Percentiles rank a stretch among this genome's conserved stretches.
Conservation (phyloP, 1,140 invertebrate genomes). For the Eufriesea mexicana region DNA sequence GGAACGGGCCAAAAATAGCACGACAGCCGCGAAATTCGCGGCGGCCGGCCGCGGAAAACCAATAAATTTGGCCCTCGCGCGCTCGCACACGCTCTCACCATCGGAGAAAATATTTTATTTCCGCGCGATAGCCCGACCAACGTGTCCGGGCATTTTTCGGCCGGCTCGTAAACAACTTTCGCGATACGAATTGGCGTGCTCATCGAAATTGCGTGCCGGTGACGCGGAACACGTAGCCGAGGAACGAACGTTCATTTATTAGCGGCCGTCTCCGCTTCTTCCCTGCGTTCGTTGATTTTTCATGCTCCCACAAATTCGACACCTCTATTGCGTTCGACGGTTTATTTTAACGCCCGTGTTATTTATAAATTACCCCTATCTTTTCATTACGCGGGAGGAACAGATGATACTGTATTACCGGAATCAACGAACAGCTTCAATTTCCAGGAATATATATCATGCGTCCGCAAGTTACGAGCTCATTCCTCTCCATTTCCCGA, state of each 20-base stretch:
- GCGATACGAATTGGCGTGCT: constrained; percentile 56
- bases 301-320: too few relatives aligned
- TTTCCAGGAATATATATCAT: too few relatives aligned
- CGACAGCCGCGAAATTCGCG: constrained; percentile 48
- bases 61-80: constrained; percentile 48
- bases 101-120: constrained; percentile 68
- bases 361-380: neutral
- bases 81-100: neutral
- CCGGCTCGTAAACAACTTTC: constrained; percentile 64
- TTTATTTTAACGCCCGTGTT: neutral
- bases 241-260: constrained; percentile 63
- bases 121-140: constrained; percentile 23
- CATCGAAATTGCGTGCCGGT: constrained; percentile 60
- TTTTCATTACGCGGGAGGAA: neutral
- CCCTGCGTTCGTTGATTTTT: neutral
- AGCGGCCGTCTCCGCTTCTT: constrained; percentile 30
- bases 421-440: too few relatives aligned
- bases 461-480: too few relatives aligned
- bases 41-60: constrained; percentile 41
- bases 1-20: constrained; percentile 38
- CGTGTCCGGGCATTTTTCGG: constrained; percentile 50
- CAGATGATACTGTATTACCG: neutral
- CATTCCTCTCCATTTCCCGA: too few relatives aligned
- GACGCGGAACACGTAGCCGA: constrained; percentile 42
- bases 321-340: neutral